A percentile compares a stretch with the other conserved stretches of the same genome.
phyloP scores from a whole-genome alignment of 2,797 vertebrate species.

The Ctenopoma kingsleyae region DNA sequence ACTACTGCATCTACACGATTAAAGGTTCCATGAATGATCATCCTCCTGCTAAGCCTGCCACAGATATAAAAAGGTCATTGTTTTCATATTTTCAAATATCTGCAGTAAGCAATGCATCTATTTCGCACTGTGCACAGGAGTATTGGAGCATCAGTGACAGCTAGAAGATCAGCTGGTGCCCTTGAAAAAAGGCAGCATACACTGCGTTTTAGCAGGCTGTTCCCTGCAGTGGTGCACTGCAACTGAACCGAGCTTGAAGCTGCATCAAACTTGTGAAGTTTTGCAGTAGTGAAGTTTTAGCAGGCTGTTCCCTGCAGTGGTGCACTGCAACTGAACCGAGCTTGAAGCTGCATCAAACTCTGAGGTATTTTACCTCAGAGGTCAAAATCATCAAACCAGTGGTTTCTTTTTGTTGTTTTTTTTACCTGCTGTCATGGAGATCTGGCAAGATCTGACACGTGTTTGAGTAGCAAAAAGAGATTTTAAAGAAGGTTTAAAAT shows the following conservation, averaged over 20 bases:
- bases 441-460: too few relatives aligned
- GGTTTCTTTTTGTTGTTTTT: neutral
- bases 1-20: neutral
- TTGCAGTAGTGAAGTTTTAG: too few relatives aligned
- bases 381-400: neutral
- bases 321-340: neutral
- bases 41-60: neutral
- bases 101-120: neutral
- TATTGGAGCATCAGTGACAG: neutral
- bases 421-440: neutral
- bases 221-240: neutral
- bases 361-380: too few relatives aligned
- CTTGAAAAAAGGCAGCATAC: neutral
- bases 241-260: slow-evolving; percentile 6
- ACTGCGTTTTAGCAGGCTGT: neutral
- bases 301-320: neutral
- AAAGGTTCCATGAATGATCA: neutral
- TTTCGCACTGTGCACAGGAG: neutral
- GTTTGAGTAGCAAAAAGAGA: too few relatives aligned
- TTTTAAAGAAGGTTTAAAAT: too few relatives aligned
- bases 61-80: neutral
- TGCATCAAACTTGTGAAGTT: too few relatives aligned
- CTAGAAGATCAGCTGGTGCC: neutral
- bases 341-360: slow-evolving; percentile 7
- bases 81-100: slow-evolving; percentile 1